A percentile compares a stretch with the other conserved stretches of the same genome.
phyloP scores from a whole-genome alignment of 2,113 vertebrate genomes.

The Amphiprion ocellaris region DNA sequence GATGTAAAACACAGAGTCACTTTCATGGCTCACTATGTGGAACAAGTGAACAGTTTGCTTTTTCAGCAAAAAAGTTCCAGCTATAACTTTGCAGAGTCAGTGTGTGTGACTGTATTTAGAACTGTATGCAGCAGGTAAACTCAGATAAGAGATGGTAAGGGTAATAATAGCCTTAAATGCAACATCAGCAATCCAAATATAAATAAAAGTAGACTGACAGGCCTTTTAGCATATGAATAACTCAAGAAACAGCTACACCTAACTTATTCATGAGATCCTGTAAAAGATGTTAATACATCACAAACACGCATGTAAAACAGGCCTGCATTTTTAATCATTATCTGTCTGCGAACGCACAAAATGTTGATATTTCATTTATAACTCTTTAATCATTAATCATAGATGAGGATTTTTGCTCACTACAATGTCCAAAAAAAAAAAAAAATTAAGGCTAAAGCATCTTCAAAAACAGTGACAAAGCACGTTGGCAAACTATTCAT shows the following conservation, averaged over 20 bases:
- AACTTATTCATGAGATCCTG: background rate
- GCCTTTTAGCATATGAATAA: background rate
- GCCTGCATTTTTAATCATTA: constrained; percentile 17
- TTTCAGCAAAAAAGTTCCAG: constrained; percentile 63
- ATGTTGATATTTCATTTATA: constrained; percentile 28
- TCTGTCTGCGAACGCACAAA: constrained; percentile 7
- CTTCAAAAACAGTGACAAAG: constrained; percentile 16
- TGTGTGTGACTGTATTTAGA: constrained; percentile 2
- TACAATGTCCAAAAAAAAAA: background rate
- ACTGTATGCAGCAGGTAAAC: background rate
- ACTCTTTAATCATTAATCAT: constrained; percentile 45
- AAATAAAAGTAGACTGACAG: background rate
- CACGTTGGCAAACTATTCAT: constrained; percentile 17
- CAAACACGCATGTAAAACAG: constrained; percentile 3
- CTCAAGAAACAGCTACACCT: background rate
- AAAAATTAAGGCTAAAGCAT: background rate
- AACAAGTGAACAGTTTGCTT: constrained; percentile 60
- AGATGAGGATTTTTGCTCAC: constrained; percentile 23
- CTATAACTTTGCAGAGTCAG: constrained; percentile 43
- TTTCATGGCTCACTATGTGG: constrained; percentile 69
- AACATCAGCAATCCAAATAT: background rate
- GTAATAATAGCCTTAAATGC: background rate
- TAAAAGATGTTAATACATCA: constrained; percentile 4
- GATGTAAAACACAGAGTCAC: constrained; percentile 72
- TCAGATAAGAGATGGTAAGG: background rate